A percentile compares a stretch with the other conserved stretches of the same genome.
These are phyloP conservation scores for Ancistrus triradiatus DNA, from an alignment of 2,113 vertebrate genomes.

Conservation along the genomic window DNA sequence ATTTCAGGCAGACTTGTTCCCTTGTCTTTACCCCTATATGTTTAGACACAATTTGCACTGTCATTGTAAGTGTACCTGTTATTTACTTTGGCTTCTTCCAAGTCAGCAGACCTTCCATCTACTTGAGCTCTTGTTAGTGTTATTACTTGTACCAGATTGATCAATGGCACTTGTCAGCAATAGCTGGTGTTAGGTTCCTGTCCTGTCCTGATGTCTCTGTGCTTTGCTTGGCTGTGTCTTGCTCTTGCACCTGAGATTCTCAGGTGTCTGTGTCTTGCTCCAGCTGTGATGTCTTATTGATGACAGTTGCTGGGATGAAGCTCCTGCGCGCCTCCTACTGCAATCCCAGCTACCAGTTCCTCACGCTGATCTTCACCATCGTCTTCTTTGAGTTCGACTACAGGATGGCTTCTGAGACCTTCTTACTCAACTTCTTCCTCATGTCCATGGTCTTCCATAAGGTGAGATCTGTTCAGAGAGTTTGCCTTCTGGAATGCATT, in stretches of 20 bases:
- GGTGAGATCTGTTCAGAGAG: constrained; percentile 63
- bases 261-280: constrained; percentile 52
- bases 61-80: too few relatives aligned
- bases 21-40: too few relatives aligned
- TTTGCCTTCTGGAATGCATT: too few relatives aligned
- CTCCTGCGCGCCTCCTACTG: constrained; percentile 91
- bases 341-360: constrained; percentile 86
- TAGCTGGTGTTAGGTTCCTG: neutral
- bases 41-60: too few relatives aligned
- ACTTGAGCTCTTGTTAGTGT: too few relatives aligned
- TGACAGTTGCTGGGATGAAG: constrained; percentile 89
- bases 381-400: constrained; percentile 96
- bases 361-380: constrained; percentile 86
- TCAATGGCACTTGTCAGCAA: too few relatives aligned
- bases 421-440: constrained; percentile 93
- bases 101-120: too few relatives aligned
- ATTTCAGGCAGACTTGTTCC: too few relatives aligned
- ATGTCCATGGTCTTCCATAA: constrained; percentile 94
- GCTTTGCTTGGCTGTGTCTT: constrained; percentile 28
- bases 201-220: constrained; percentile 34
- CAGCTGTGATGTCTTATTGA: constrained; percentile 92
- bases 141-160: too few relatives aligned
- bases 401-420: constrained; percentile 86
- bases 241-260: constrained; percentile 49
- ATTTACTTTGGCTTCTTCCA: too few relatives aligned